Evolutionary conservation across 2,797 vertebrate species (phyloP), one percentile per base, ranked within the genome.

Genomic region (Parambassis ranga): DNA sequence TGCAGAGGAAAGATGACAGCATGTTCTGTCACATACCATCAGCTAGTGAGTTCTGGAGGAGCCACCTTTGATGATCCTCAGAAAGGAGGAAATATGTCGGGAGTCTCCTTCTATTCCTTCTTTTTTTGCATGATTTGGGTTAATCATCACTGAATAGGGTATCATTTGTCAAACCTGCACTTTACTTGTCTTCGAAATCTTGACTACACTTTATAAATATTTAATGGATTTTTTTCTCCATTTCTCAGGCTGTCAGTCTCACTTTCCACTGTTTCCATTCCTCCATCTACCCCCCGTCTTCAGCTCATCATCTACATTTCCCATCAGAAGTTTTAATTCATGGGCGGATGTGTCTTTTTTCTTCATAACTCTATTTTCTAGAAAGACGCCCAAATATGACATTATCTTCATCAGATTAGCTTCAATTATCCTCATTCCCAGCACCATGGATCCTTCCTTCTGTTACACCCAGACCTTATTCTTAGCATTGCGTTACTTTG

Each of bases 351-450:
- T 66, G 16, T 67, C 61, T 38, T 63, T 74, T 62, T 44, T 46
- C 31, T 50, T 30, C 23, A 16, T 48, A 66, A 82, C 48, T 42
- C 28, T 23, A 50, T 82, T 85, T 65, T 63, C 47, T 48, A 61
- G 68, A 71, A 56, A 64, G 51, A 47, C 2, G 10, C 13, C 14
- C 31, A 24, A 15, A 70, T 47, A 60, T 70, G 32, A 52, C 61
- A 76, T 75, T 57, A 77, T 70, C 58, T 27, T 73, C 41, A 82
- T 82, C 32, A 57, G 41, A 80, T 82, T 73, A 77, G 61, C 46
- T 58, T 66, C 39, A 75, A 27, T 75, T 66, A 59, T 63, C 48
- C 51, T 64, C 13, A 35, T 65, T 65, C 52, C 22, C 41, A 52
- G 49, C 60, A 62, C 28, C 37, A 31, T 22, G 11, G 18, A 53